A percentile compares a stretch with the other conserved stretches of the same genome.
Conservation (phyloP, 1,140 invertebrate genomes). For the Drosophila sturtevanti region DNA sequence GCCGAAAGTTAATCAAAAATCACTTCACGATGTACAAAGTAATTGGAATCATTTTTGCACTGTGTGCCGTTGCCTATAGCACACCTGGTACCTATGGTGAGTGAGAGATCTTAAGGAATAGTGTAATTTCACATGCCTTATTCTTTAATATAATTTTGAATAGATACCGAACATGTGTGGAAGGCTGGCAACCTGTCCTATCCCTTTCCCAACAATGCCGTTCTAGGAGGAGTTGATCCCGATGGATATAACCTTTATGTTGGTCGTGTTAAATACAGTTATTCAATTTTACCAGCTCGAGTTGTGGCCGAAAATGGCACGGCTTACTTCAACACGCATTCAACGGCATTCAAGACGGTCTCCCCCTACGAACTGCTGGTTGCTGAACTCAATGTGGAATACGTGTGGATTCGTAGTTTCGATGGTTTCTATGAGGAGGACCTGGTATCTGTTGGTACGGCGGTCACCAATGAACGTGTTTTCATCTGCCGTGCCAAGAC, state of each 20-base stretch:
- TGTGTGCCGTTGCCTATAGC: constrained; percentile 35
- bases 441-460: constrained; percentile 35
- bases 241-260: constrained; percentile 45
- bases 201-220: constrained; percentile 29
- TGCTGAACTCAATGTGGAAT: constrained; percentile 22
- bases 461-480: constrained; percentile 23
- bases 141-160: background rate
- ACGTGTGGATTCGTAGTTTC: constrained; percentile 43
- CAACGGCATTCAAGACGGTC: constrained; percentile 6
- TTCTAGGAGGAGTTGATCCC: constrained; percentile 48
- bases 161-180: constrained; percentile 50
- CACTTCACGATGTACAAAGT: constrained; percentile 36
- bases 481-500: constrained; percentile 31
- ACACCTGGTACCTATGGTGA: constrained; percentile 22
- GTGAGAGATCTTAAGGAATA: background rate
- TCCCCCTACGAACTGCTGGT: constrained; percentile 39
- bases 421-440: constrained; percentile 38
- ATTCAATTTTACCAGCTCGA: constrained; percentile 31
- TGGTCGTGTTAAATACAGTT: constrained; percentile 29
- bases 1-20: constrained; percentile 10
- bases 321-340: constrained; percentile 33
- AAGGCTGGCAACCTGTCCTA: constrained; percentile 39
- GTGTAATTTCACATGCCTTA: background rate
- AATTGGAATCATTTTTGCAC: constrained; percentile 24
- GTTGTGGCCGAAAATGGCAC: constrained; percentile 41